Conservation (phyloP, 2,113 vertebrate species). For the Thermophis baileyi region DNA sequence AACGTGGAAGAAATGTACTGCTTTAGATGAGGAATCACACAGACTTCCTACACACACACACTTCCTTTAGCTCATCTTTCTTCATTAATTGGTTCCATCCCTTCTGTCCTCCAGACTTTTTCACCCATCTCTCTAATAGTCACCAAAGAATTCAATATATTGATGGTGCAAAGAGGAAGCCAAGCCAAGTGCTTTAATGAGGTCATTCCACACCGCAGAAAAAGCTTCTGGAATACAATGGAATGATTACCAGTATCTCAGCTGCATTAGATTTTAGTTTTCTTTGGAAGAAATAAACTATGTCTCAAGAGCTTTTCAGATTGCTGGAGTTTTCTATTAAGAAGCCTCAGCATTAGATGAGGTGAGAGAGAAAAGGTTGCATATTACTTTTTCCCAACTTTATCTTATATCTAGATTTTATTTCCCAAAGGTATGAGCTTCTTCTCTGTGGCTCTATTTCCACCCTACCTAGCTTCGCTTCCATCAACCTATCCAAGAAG, state of each 20-base stretch:
- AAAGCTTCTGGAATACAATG: constrained; percentile 1
- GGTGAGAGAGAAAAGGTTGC: not conserved
- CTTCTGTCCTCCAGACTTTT: not conserved
- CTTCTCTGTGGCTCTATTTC: not conserved
- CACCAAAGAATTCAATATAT: constrained; percentile 26
- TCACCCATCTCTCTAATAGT: constrained; percentile 25
- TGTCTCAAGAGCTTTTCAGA: constrained; percentile 18
- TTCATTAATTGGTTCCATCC: not conserved
- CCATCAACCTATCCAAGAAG: not conserved
- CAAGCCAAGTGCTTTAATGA: constrained; percentile 27
- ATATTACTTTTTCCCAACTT: not conserved
- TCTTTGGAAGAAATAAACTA: not conserved
- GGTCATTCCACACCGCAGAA: constrained; percentile 17
- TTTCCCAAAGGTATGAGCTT: not conserved
- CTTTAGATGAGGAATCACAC: not conserved
- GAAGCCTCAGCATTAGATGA: not conserved
- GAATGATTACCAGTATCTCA: not conserved
- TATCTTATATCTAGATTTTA: not conserved
- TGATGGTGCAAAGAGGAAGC: constrained; percentile 1
- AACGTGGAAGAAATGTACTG: not conserved
- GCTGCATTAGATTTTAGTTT: constrained; percentile 1
- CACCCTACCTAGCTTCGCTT: not conserved
- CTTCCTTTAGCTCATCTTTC: not conserved
- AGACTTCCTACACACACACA: no score
- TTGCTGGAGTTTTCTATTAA: not conserved